phyloP scores from a whole-genome alignment of 2,113 vertebrate genomes.

The Anhinga rufa region DNA sequence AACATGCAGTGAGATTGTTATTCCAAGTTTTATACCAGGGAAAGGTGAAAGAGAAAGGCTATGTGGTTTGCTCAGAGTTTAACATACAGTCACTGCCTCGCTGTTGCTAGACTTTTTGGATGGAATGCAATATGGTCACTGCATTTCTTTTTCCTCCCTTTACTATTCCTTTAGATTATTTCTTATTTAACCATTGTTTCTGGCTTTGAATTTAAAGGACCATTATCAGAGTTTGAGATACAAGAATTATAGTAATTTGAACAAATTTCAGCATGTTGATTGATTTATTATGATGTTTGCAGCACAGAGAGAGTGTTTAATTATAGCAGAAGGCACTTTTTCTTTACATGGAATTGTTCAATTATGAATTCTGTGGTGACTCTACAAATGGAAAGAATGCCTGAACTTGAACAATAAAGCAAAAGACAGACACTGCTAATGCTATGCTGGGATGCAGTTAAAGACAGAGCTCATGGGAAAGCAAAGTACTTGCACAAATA shows the following conservation, averaged over 20 bases:
- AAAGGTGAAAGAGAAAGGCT: background rate
- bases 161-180: background rate
- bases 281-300: background rate
- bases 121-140: background rate
- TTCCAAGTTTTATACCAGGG: background rate
- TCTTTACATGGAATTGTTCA: background rate
- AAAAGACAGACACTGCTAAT: background rate
- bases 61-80: background rate
- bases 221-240: background rate
- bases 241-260: background rate
- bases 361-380: background rate
- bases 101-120: background rate
- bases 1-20: background rate
- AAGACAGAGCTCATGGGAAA: background rate
- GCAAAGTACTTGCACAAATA: background rate
- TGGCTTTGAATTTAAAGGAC: background rate
- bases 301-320: background rate
- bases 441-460: background rate
- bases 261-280: background rate
- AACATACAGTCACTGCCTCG: background rate
- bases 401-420: background rate
- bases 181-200: background rate
- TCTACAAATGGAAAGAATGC: background rate
- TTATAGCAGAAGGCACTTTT: background rate
- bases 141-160: background rate